A percentile compares a stretch with the other conserved stretches of the same genome.
Evolutionary conservation across 2,797 vertebrate species (phyloP).

Genomic region (Galagoides demidoff): DNA sequence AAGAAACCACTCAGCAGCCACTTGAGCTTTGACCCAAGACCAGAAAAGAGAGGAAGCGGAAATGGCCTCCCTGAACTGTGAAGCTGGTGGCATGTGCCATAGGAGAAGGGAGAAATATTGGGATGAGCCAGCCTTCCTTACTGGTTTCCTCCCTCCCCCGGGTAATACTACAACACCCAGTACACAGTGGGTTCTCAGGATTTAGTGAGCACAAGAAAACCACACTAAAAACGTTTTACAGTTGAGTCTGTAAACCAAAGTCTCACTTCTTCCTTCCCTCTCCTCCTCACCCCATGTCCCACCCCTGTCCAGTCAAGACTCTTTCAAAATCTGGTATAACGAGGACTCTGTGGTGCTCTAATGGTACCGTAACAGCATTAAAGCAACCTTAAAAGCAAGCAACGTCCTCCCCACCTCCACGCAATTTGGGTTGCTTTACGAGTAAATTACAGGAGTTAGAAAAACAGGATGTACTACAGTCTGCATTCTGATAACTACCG

Average conservation of each 20-base stretch:
- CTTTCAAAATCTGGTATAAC: neutral
- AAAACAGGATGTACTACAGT: constrained; percentile 80
- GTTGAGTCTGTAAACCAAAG: neutral
- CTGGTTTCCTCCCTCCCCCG: neutral
- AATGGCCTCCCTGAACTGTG: neutral
- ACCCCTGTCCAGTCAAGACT: neutral
- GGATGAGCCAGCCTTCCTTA: neutral
- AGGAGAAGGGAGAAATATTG: neutral
- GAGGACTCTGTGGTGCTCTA: neutral
- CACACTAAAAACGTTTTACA: neutral
- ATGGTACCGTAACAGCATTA: neutral
- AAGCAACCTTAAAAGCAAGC: constrained; percentile 51
- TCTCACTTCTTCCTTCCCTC: neutral
- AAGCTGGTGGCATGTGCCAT: neutral
- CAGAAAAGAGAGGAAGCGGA: neutral
- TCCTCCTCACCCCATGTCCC: no score
- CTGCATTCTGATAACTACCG: constrained; percentile 73
- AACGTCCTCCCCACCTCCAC: neutral
- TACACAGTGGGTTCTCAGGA: neutral
- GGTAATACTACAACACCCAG: neutral
- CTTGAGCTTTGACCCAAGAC: neutral
- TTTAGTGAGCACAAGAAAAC: neutral
- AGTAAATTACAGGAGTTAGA: constrained; percentile 67
- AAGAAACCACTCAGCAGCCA: constrained; percentile 11
- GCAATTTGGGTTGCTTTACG: constrained; percentile 41